Base-by-base conservation (phyloP, 2,797 vertebrate genomes). In the Bradypodion ventrale region DNA sequence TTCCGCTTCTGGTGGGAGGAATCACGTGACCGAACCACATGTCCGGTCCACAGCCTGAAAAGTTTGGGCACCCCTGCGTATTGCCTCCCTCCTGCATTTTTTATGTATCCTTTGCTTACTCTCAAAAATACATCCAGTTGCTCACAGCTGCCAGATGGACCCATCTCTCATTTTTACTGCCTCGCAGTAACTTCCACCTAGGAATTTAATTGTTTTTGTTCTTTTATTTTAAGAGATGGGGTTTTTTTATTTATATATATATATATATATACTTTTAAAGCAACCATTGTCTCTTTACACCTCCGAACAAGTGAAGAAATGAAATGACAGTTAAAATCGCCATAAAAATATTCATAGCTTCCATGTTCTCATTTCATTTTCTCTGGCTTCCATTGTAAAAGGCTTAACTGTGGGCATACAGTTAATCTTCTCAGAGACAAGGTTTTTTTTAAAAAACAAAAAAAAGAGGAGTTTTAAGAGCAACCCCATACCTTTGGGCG, bases 321-420 rank as follows among this genome's bases (percentile, higher is more conserved):
- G 70, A 62, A 83, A 83, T 62, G 74, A 80, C 80, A 80, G 78
- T 77, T 81, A 10, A 76, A 89, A 79, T 80, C 73, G 66, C 77
- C 52, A 83, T 78, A 75, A 56, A 1, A 82, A 87, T 86, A 88
- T 72, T 21, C 0, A 1, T 0, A 72, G 62, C 85, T 88, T 80
- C 70, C 74, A 81, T 63, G 37, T 83, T 81, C 32, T 13, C 0
- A 16, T 75, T 80, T 87, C n/a, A 68, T 83, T 29, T 37, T 27
- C 62, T 46, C 44, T 49, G 15, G 0, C 70, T 80, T 60, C 74
- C 52, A 1, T 1, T 13, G 72, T 72, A 86, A 83, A 87, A 85
- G 79, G 86, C 85, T 74, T 52, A 77, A 19, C n/a, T 0, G 63
- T 75, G 66, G 75, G 89, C n/a, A 46, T 49, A 84, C 59, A 49